Evolutionary conservation across 2,797 vertebrate genomes (phyloP), one percentile per base, ranked within the genome.

Genomic region (Morus bassanus): DNA sequence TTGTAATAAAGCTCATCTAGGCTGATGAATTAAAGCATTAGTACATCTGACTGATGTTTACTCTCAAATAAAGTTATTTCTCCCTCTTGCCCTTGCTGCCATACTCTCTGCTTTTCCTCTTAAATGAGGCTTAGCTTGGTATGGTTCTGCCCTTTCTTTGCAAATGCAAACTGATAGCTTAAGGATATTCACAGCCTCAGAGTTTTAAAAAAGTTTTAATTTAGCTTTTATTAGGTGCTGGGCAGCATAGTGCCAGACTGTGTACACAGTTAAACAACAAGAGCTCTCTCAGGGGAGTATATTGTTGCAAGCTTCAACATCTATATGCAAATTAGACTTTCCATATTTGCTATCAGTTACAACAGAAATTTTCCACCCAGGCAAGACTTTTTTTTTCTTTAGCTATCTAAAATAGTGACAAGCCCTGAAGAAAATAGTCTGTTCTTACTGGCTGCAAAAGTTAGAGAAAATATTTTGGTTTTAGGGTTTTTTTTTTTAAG

Each of bases 291-390:
- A 91, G 74, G 97, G 97, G 97, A 98, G 90, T 93, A 97, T 95
- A 93, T 79, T 97, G 93, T 97, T 97, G 94, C 97, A 98, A 97
- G 93, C 92, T 95, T 96, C 61, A 4, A 97, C 96, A 98, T 98
- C 97, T 98, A 97, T 98, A 98, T 98, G 98, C 97, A 98, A 98
- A 98, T 98, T 77, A 98, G 69, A 28, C 31, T 94, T 95, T 94
- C 91, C 27, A 37, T 96, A 96, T 98, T 97, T 97, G 93, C 96
- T 98, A 97, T 97, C 96, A 97, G 94, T 97, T 96, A 94, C 93
- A 95, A 96, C 91, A 97, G 96, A 98, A 97, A 97, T 97, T 98
- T 98, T 97, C 97, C 96, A 97, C 76, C 69, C 92, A 91, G 94
- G 91, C 87, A 96, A 97, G 96, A 60, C 31, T 96, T 74, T 86